Conservation (phyloP, 2,113 vertebrate species). For the Thomomys bottae region DNA sequence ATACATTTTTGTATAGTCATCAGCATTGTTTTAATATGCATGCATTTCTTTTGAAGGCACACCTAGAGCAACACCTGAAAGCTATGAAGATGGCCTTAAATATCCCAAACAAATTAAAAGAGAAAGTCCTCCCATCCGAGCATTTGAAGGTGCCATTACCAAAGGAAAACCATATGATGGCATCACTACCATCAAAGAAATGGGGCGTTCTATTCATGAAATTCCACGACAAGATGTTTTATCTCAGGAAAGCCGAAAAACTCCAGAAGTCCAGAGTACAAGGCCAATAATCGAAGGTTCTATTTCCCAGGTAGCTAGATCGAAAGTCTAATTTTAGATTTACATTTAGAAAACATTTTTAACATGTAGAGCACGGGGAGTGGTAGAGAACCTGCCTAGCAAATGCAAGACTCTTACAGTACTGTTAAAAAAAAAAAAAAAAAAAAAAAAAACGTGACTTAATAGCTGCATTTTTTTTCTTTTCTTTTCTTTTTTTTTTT, state of each 20-base stretch:
- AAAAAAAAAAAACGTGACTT: background rate
- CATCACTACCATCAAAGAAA: conserved; percentile 97
- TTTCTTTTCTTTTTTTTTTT: no score
- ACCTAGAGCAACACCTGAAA: conserved; percentile 92
- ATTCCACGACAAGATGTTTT: conserved; percentile 95
- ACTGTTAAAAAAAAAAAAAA: background rate
- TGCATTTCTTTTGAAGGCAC: conserved; percentile 88
- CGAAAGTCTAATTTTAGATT: background rate
- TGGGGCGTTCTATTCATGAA: conserved; percentile 98
- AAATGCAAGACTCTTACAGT: no score
- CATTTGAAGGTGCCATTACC: conserved; percentile 95
- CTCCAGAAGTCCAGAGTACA: conserved; percentile 90
- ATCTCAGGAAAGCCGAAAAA: conserved; percentile 94
- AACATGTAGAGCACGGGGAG: no score
- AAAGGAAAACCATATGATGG: conserved; percentile 98
- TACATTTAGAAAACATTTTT: background rate
- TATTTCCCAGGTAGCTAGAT: conserved; percentile 92
- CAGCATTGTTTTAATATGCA: conserved; percentile 23
- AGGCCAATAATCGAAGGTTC: conserved; percentile 92
- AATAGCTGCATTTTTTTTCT: background rate
- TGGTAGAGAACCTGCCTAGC: no score
- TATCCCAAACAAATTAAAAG: conserved; percentile 97
- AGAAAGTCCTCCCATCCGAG: conserved; percentile 95
- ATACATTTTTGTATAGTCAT: background rate
- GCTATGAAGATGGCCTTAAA: conserved; percentile 95